Conservation (phyloP, 2,113 vertebrate species). For the Cephalophus harveyi region DNA sequence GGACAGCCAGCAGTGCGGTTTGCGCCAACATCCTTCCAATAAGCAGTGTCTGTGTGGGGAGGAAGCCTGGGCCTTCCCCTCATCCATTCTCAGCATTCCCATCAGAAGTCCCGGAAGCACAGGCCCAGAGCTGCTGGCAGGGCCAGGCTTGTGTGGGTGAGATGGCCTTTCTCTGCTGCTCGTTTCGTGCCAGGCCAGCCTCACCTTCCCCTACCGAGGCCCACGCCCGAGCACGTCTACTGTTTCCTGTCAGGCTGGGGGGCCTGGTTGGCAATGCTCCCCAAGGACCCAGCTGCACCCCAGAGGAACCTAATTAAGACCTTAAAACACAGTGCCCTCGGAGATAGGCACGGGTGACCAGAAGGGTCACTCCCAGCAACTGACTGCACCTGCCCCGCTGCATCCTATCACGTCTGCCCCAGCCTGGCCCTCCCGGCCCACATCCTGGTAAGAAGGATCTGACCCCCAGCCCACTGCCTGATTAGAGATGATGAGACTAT, state of each 20-base stretch:
- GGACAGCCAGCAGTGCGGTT: conserved; percentile 49
- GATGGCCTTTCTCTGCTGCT: not conserved
- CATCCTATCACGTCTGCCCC: not conserved
- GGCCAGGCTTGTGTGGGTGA: conserved; percentile 51
- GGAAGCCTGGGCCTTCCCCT: conserved; percentile 66
- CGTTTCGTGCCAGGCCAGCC: not conserved
- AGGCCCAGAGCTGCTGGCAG: conserved; percentile 51
- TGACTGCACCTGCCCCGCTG: not conserved
- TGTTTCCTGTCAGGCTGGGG: conserved; percentile 5
- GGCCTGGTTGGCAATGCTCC: not conserved
- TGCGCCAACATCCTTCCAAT: conserved; percentile 72
- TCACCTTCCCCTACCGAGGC: not conserved
- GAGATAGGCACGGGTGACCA: not conserved
- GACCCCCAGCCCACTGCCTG: conserved; percentile 27
- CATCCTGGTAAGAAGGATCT: conserved; percentile 33
- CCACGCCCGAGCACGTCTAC: not conserved
- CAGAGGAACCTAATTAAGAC: conserved; percentile 43
- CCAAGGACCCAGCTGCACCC: not conserved
- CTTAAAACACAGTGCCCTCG: not conserved
- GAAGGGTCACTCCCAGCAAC: not conserved
- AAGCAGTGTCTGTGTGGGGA: conserved; percentile 65
- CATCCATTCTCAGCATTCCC: conserved; percentile 67
- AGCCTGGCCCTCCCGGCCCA: conserved; percentile 1
- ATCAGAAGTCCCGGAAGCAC: conserved; percentile 63
- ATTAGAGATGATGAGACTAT: conserved; percentile 40